Conservation (phyloP, 2,888 invertebrate genomes). For the Agrilus biguttatus region DNA sequence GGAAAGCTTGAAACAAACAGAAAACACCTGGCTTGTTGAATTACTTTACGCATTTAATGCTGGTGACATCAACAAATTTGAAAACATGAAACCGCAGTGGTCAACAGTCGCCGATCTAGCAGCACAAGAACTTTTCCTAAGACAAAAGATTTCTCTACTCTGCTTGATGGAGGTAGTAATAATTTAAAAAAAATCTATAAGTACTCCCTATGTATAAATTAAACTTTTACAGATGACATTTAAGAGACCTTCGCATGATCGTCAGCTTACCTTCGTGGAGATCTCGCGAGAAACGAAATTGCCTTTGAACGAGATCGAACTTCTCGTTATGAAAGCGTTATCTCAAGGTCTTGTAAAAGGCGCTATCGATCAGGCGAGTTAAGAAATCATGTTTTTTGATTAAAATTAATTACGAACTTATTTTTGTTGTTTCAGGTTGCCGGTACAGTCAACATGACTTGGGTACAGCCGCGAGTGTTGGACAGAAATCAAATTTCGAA, state of each 20-base stretch:
- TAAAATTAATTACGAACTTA: background rate
- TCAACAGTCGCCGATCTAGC: conserved; percentile 68
- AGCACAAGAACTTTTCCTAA: conserved; percentile 63
- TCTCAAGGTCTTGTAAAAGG: conserved; percentile 89
- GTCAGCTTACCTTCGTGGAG: conserved; percentile 78
- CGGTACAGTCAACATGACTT: conserved; percentile 60
- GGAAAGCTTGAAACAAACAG: conserved; percentile 64
- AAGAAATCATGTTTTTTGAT: background rate
- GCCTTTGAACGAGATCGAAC: conserved; percentile 76
- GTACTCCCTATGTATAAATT: conserved; percentile 1
- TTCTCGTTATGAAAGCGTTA: conserved; percentile 94
- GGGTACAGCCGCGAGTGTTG: conserved; percentile 75
- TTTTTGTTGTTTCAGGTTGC: conserved; percentile 25
- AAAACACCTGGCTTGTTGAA: conserved; percentile 78
- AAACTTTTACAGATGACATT: conserved; percentile 71
- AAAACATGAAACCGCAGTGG: conserved; percentile 61
- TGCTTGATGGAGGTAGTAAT: conserved; percentile 80
- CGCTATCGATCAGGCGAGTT: conserved; percentile 78
- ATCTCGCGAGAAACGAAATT: conserved; percentile 77
- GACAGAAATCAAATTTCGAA: conserved; percentile 51
- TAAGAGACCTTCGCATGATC: conserved; percentile 75
- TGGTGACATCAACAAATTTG: conserved; percentile 66
- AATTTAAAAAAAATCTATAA: background rate
- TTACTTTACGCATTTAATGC: conserved; percentile 75
- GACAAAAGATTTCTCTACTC: conserved; percentile 87